Evolutionary conservation across 2,888 invertebrate genomes (phyloP), one percentile per base, ranked within the genome.

Genomic region (Elmis aenea): DNA sequence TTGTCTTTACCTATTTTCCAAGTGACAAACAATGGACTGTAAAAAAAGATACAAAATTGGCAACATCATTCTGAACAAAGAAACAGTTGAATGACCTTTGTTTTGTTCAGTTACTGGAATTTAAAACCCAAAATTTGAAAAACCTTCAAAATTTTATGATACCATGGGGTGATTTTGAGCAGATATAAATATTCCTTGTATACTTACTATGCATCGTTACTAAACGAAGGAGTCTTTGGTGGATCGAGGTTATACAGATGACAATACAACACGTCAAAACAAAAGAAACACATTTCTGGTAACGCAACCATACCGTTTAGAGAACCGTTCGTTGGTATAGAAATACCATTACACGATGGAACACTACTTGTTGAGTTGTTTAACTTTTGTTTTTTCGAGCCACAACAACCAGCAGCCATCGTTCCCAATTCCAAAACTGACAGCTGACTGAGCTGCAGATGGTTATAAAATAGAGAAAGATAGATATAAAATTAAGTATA

Each of bases 1-100:
- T 90, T 85, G 64, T 95, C 95, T 64, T 89, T 85, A 32, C 97
- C 99, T 64, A 93, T 92, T 72, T 93, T 91, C 99, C 99, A 99
- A 45, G 99, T 99, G 51, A 99, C 99, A 75, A 99, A 99, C 63
- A 99, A 76, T 35, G 99, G 99, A 70, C 93, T 93, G 50, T 21
- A 61, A 52, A n/a, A 56, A 59, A 45, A 53, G 48, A 18, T 6
- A 18, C 18, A 8, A 18, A 18, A 18, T 18, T 6, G 33, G 26
- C 10, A 36, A 20, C 23, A 16, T 24, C 13, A 21, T 13, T 25
- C 28, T 27, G 25, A 54, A 57, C 50, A 55, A 56, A 58, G 50
- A 44, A 47, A 51, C 47, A 49, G 59, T 61, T 61, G 55, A 60
- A 59, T 58, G 62, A 61, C 59, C 60, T 56, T 42, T 44, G 30